phyloP scores from a whole-genome alignment of 2,113 vertebrate genomes.

The Elaphurus davidianus region DNA sequence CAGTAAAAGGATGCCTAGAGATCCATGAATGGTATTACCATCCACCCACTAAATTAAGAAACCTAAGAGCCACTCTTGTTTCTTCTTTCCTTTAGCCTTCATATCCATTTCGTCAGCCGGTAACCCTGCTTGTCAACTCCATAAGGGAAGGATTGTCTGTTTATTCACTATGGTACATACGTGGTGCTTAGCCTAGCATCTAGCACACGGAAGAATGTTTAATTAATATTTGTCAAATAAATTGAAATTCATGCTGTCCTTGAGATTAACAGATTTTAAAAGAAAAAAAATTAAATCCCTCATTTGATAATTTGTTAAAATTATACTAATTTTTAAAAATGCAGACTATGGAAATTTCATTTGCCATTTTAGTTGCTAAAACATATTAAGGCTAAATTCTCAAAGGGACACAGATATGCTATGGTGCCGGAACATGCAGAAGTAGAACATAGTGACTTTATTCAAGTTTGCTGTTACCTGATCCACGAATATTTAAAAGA shows the following conservation, averaged over 20 bases:
- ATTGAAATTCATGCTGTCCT: neutral
- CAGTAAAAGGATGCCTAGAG: neutral
- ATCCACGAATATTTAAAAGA: conserved; percentile 66
- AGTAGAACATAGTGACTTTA: conserved; percentile 51
- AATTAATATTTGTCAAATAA: neutral
- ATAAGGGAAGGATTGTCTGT: neutral
- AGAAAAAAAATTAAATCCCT: neutral
- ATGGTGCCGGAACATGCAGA: conserved; percentile 10
- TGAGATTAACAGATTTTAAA: conserved; percentile 11
- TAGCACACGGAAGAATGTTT: neutral
- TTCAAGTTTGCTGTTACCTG: conserved; percentile 55
- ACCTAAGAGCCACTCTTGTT: neutral
- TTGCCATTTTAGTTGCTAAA: conserved; percentile 14
- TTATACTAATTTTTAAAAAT: neutral
- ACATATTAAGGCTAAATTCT: conserved; percentile 34
- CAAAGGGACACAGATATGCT: conserved; percentile 42
- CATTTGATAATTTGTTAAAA: neutral
- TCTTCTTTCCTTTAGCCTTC: neutral
- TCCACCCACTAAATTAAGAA: neutral
- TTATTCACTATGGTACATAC: neutral
- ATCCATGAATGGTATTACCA: neutral
- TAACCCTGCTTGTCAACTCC: neutral
- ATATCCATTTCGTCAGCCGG: neutral
- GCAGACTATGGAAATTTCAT: neutral
- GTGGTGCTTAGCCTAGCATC: neutral